phyloP scores from a whole-genome alignment of 2,888 invertebrate species.

The Drosophila testacea region DNA sequence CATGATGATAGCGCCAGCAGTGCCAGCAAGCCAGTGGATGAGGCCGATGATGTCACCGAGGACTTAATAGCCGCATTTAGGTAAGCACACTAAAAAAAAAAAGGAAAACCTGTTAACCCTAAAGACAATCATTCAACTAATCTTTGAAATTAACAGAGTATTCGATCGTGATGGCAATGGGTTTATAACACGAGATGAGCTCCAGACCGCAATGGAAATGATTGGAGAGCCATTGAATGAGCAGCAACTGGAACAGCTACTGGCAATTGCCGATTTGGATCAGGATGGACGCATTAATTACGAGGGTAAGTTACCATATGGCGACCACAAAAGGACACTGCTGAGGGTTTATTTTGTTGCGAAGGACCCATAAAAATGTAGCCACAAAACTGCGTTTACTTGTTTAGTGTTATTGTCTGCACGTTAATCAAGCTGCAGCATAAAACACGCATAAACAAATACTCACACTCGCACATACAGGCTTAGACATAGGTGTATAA shows the following conservation, averaged over 20 bases:
- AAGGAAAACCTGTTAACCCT: not conserved
- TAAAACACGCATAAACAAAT: conserved; percentile 42
- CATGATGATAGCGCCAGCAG: conserved; percentile 82
- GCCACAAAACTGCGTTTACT: conserved; percentile 27
- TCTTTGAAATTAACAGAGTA: conserved; percentile 86
- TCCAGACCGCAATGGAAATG: conserved; percentile 92
- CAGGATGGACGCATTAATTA: conserved; percentile 93
- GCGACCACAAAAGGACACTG: conserved; percentile 47
- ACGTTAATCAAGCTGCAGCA: conserved; percentile 67
- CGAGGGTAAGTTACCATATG: conserved; percentile 87
- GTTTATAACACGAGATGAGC: conserved; percentile 93
- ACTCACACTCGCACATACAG: conserved; percentile 12
- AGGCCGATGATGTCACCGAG: conserved; percentile 89
- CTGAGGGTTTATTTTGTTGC: conserved; percentile 17
- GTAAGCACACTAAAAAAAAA: conserved; percentile 79
- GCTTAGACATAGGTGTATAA: conserved; percentile 29
- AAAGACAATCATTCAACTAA: not conserved
- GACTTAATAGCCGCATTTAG: conserved; percentile 95
- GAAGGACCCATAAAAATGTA: conserved; percentile 49
- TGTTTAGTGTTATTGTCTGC: conserved; percentile 35
- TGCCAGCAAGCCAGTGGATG: conserved; percentile 81
- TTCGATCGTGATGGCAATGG: conserved; percentile 96
- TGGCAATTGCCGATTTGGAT: conserved; percentile 91
- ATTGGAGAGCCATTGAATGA: conserved; percentile 92
- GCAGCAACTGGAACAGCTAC: conserved; percentile 90